These are phyloP conservation scores for Chondrilla cf. caribensis DNA, from an alignment of 37 sponge, comb jelly and placozoan genomes.

Conservation along the genomic window DNA sequence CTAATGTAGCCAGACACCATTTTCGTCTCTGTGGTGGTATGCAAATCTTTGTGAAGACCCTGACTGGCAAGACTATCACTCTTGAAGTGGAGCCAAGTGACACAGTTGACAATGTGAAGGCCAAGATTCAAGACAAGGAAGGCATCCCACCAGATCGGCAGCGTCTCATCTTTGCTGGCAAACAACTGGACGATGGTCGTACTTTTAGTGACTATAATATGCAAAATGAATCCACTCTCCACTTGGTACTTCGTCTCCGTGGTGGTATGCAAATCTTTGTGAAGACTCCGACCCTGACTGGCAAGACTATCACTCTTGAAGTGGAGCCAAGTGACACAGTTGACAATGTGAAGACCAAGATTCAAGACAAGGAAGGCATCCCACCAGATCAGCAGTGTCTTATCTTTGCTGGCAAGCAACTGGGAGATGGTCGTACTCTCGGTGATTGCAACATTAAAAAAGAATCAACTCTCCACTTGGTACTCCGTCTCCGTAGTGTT, in stretches of 20 bases:
- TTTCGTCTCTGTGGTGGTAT: slow-evolving; percentile 32
- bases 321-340: slow-evolving; percentile 75
- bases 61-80: slow-evolving; percentile 96
- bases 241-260: slow-evolving; percentile 9
- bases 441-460: slow-evolving; percentile 82
- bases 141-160: slow-evolving; percentile 98
- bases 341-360: slow-evolving; percentile 78
- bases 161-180: slow-evolving; percentile 95
- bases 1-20: no score
- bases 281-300: slow-evolving; percentile 52
- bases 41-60: slow-evolving; percentile 98
- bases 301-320: slow-evolving; percentile 78
- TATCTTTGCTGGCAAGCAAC: slow-evolving; percentile 76
- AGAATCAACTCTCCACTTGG: slow-evolving; percentile 55
- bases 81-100: slow-evolving; percentile 94
- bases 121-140: slow-evolving; percentile 97
- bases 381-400: slow-evolving; percentile 80
- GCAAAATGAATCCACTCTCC: slow-evolving; percentile 45
- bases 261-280: slow-evolving; percentile 81
- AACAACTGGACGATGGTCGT: slow-evolving; percentile 62
- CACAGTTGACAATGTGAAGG: slow-evolving; percentile 94
- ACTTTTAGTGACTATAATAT: slow-evolving; percentile 41
- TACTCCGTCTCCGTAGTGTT: slow-evolving; percentile 29
- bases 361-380: slow-evolving; percentile 82
- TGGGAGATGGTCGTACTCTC: slow-evolving; percentile 75